Percentiles rank a stretch among this genome's conserved stretches.
Evolutionary conservation across 2,113 vertebrate genomes (phyloP).

Genomic region (Bubo blakistoni): DNA sequence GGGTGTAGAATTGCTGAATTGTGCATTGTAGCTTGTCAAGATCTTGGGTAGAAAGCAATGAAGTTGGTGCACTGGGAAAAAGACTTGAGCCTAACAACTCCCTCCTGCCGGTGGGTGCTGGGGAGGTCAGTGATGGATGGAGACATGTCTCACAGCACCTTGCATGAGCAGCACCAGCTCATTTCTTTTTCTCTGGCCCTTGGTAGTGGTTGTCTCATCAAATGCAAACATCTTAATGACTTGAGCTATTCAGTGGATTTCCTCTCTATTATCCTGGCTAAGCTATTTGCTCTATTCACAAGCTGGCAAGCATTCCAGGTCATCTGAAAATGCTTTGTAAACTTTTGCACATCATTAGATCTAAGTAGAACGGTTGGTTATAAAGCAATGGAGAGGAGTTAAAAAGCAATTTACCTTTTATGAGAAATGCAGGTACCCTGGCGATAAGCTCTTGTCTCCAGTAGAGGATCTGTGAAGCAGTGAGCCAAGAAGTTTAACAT

Average conservation of each 20-base stretch:
- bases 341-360: constrained; percentile 26
- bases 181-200: not conserved
- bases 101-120: fast-evolving
- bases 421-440: not conserved
- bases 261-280: constrained; percentile 41
- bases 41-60: not conserved
- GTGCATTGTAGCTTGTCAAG: not conserved
- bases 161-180: not conserved
- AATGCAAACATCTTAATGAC: constrained; percentile 50
- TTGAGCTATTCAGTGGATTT: constrained; percentile 49
- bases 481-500: not conserved
- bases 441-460: not conserved
- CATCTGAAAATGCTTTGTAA: constrained; percentile 35
- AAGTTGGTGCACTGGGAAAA: not conserved
- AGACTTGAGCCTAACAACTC: not conserved
- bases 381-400: not conserved
- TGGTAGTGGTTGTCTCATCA: not conserved
- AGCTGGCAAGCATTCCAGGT: constrained; percentile 28
- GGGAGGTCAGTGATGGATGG: not conserved
- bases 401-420: not conserved
- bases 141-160: not conserved
- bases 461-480: not conserved
- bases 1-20: not conserved
- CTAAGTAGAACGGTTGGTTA: not conserved
- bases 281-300: constrained; percentile 43